Conservation (phyloP, 2,888 invertebrate species). For the Melikaiella ostensackeni region DNA sequence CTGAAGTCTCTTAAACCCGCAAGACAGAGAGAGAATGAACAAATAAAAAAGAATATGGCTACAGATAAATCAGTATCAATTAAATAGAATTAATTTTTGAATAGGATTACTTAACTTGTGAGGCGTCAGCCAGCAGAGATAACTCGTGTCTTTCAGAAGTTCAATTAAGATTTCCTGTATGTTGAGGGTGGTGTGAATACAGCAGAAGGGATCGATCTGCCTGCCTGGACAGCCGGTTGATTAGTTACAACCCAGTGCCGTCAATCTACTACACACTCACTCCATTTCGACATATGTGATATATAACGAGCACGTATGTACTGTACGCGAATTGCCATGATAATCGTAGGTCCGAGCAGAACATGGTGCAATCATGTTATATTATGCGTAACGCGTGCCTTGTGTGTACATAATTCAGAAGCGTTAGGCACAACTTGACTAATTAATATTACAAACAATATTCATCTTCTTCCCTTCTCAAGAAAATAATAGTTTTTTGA, state of each 20-base stretch:
- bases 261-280: conserved; percentile 40
- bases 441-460: conserved; percentile 25
- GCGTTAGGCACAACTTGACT: background rate
- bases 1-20: too few species aligned
- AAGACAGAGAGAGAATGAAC: too few species aligned
- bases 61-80: background rate
- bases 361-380: conserved; percentile 71
- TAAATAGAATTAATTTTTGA: background rate
- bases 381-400: conserved; percentile 68
- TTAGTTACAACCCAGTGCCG: conserved; percentile 68
- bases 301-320: conserved; percentile 40
- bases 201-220: conserved; percentile 64
- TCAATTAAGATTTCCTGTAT: conserved; percentile 17
- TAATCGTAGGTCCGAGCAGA: conserved; percentile 67
- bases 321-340: conserved; percentile 61
- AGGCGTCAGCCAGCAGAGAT: background rate
- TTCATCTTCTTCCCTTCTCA: background rate
- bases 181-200: conserved; percentile 30
- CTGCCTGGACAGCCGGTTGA: conserved; percentile 67
- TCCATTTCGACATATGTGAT: conserved; percentile 48
- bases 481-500: background rate
- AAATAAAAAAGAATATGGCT: too few species aligned
- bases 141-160: background rate
- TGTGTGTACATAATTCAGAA: conserved; percentile 21
- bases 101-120: background rate